phyloP scores from a whole-genome alignment of 2,888 invertebrate species.

The Ferdinandea cuprea region DNA sequence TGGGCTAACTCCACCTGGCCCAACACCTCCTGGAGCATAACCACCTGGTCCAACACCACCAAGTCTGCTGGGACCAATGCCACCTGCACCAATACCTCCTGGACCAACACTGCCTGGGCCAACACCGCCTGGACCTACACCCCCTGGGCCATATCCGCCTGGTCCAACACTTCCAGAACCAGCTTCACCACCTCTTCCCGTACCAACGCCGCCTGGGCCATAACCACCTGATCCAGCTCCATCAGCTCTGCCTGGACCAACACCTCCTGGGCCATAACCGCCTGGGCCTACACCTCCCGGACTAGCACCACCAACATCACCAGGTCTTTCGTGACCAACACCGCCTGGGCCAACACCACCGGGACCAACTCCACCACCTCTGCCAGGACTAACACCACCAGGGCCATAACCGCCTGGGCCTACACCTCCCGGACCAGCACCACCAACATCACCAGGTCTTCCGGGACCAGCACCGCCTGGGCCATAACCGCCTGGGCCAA shows the following conservation, averaged over 20 bases:
- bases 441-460: constrained; percentile 18
- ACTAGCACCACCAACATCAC: constrained; percentile 26
- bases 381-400: constrained; percentile 36
- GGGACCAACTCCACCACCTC: constrained; percentile 50
- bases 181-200: constrained; percentile 38
- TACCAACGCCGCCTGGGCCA: constrained; percentile 36
- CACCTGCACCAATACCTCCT: constrained; percentile 55
- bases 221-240: constrained; percentile 12
- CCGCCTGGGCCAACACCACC: constrained; percentile 33
- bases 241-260: constrained; percentile 37
- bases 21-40: constrained; percentile 25
- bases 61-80: constrained; percentile 36
- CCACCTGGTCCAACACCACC: constrained; percentile 53
- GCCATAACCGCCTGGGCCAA: constrained; percentile 42
- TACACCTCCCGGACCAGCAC: constrained; percentile 29
- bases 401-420: constrained; percentile 43
- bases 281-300: constrained; percentile 19
- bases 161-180: constrained; percentile 48
- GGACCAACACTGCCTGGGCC: constrained; percentile 36
- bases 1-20: too few species aligned
- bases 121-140: constrained; percentile 33
- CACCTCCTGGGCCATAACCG: constrained; percentile 48
- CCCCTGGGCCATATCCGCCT: constrained; percentile 27
- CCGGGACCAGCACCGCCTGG: constrained; percentile 45
- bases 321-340: constrained; percentile 30